Evolutionary conservation across 1,140 invertebrate species (phyloP).

Genomic region (Agrilus planipennis): DNA sequence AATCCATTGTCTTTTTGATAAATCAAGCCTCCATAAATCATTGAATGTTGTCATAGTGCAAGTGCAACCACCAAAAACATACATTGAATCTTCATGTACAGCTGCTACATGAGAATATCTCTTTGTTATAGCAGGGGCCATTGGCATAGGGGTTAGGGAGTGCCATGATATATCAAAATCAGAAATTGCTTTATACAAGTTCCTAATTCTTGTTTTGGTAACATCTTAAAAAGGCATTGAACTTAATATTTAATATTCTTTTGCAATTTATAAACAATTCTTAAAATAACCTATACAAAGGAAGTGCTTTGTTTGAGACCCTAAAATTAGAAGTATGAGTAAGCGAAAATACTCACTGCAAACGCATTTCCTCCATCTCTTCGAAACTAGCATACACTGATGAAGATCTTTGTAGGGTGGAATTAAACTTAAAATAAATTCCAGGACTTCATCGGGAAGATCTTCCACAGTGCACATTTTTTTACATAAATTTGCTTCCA

Average conservation of each 20-base stretch:
- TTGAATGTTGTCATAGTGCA: conserved; percentile 91
- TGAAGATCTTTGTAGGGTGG: conserved; percentile 84
- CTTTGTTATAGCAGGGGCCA: conserved; percentile 64
- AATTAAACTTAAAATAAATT: conserved; percentile 79
- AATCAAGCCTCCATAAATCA: conserved; percentile 90
- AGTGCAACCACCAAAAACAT: conserved; percentile 94
- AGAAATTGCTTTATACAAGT: conserved; percentile 53
- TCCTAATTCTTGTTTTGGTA: conserved; percentile 50
- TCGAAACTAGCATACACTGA: conserved; percentile 72
- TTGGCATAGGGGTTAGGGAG: conserved; percentile 39
- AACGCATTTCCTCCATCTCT: conserved; percentile 68
- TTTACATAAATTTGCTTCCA: too few relatives aligned
- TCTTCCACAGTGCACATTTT: conserved; percentile 41
- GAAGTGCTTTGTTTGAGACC: neutral
- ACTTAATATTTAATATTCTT: conserved; percentile 5
- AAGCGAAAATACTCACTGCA: conserved; percentile 51
- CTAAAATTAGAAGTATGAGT: conserved; percentile 12
- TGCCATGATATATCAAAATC: conserved; percentile 60
- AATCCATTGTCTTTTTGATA: conserved; percentile 72
- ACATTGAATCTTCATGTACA: conserved; percentile 74
- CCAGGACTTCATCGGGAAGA: conserved; percentile 84
- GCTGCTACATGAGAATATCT: conserved; percentile 87
- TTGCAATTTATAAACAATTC: neutral
- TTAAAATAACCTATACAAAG: conserved; percentile 5
- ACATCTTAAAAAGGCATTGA: conserved; percentile 54